A percentile compares a stretch with the other conserved stretches of the same genome.
Evolutionary conservation across 2,797 vertebrate genomes (phyloP).

Genomic region (Natrix natrix): DNA sequence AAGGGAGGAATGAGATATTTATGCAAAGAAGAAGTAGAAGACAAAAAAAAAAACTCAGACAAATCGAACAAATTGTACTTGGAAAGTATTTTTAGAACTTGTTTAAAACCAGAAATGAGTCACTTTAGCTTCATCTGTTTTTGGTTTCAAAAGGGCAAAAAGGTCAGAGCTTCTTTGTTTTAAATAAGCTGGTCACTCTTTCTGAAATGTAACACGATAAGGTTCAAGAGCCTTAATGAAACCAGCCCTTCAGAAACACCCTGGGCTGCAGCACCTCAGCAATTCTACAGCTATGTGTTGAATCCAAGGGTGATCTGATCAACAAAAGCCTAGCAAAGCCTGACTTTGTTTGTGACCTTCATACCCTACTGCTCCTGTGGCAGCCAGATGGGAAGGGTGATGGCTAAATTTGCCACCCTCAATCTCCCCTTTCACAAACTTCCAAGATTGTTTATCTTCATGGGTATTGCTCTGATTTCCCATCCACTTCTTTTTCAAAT

Average conservation of each 20-base stretch:
- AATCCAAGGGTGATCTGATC: conserved; percentile 62
- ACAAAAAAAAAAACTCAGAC: conserved; percentile 31
- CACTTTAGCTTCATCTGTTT: conserved; percentile 88
- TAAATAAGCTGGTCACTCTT: conserved; percentile 77
- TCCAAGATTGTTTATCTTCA: conserved; percentile 16
- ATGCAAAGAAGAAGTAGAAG: conserved; percentile 57
- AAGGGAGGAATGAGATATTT: conserved; percentile 61
- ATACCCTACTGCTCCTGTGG: conserved; percentile 60
- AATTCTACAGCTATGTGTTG: conserved; percentile 50
- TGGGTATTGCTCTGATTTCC: conserved; percentile 1
- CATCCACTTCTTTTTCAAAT: conserved; percentile 24
- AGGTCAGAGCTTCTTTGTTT: conserved; percentile 84
- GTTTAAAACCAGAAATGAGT: conserved; percentile 87
- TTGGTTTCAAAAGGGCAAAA: conserved; percentile 81
- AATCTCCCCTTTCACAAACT: conserved; percentile 17
- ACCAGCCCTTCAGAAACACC: conserved; percentile 71
- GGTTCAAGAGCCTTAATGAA: conserved; percentile 73
- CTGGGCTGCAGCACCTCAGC: conserved; percentile 45
- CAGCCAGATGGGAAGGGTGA: conserved; percentile 53
- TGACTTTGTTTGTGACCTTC: conserved; percentile 77
- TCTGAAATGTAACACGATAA: conserved; percentile 79
- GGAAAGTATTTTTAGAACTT: conserved; percentile 73
- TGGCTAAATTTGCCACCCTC: conserved; percentile 54
- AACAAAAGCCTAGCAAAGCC: conserved; percentile 65
- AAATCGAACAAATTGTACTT: conserved; percentile 61